Evolutionary conservation across 2,797 vertebrate genomes (phyloP).

Genomic region (Hydrophis major): DNA sequence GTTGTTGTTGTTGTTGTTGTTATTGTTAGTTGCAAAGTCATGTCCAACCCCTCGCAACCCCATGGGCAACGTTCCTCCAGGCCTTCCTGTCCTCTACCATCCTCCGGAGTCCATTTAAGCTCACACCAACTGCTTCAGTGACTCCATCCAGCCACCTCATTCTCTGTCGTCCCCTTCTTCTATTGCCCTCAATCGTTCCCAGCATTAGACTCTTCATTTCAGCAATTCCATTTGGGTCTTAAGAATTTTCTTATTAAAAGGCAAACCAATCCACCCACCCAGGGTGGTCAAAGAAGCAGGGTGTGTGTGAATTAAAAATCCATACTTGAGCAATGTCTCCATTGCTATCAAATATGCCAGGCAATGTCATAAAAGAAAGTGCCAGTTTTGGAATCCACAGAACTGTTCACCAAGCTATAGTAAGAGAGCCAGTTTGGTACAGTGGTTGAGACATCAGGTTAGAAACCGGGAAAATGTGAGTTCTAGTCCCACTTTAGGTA

Average conservation of each 20-base stretch:
- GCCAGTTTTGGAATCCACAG: not conserved
- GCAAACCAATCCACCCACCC: not conserved
- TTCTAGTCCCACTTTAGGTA: too few species aligned
- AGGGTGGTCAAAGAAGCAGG: not conserved
- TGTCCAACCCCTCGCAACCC: too few species aligned
- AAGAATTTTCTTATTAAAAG: not conserved
- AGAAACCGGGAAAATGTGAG: too few species aligned
- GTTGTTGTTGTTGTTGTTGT: too few species aligned
- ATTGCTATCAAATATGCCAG: not conserved
- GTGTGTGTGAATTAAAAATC: not conserved
- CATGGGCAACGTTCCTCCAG: too few species aligned
- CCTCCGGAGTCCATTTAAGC: too few species aligned
- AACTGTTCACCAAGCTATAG: not conserved
- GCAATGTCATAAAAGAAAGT: not conserved
- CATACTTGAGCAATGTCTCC: not conserved
- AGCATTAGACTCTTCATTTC: conserved; percentile 8
- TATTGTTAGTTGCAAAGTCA: too few species aligned
- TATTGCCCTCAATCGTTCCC: too few species aligned
- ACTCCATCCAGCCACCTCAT: too few species aligned
- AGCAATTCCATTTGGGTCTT: not conserved
- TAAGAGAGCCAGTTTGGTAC: not conserved
- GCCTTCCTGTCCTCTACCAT: too few species aligned
- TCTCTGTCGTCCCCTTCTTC: too few species aligned
- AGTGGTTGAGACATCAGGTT: not conserved
- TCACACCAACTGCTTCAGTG: too few species aligned